Percentiles rank a stretch among this genome's conserved stretches.
These are phyloP conservation scores for Drosophila robusta DNA, from an alignment of 2,888 invertebrate genomes.

Conservation along the genomic window DNA sequence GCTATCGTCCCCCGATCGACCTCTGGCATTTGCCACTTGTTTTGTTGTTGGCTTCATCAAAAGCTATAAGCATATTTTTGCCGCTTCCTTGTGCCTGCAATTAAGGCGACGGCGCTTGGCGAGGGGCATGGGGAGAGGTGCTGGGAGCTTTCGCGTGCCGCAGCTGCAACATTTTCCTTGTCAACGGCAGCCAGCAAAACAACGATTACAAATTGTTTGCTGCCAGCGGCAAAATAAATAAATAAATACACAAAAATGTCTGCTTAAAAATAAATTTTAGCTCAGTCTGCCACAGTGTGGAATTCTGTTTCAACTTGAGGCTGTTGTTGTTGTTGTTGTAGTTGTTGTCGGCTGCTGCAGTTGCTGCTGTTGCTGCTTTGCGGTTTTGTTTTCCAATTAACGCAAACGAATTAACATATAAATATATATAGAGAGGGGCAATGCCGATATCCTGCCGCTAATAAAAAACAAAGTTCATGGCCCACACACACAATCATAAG, in stretches of 20 bases:
- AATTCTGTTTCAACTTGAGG: constrained; percentile 30
- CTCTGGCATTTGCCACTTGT: constrained; percentile 54
- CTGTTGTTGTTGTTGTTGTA: background rate
- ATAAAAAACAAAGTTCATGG: constrained; percentile 76
- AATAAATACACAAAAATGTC: constrained; percentile 57
- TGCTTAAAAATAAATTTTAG: constrained; percentile 69
- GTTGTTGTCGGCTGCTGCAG: background rate
- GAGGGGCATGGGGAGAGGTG: background rate
- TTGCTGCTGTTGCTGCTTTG: constrained; percentile 8
- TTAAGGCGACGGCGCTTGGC: constrained; percentile 31
- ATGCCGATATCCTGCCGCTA: constrained; percentile 68
- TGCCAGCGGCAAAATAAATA: constrained; percentile 46
- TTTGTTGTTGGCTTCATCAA: constrained; percentile 21
- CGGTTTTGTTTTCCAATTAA: constrained; percentile 64
- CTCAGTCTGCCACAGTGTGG: constrained; percentile 17
- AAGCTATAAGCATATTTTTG: constrained; percentile 37
- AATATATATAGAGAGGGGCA: constrained; percentile 41
- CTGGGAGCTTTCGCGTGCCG: constrained; percentile 46
- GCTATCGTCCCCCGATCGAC: constrained; percentile 35
- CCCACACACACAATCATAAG: constrained; percentile 39
- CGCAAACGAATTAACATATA: constrained; percentile 69
- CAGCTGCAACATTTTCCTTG: constrained; percentile 79
- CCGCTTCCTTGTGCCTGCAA: constrained; percentile 51
- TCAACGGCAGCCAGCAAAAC: constrained; percentile 51
- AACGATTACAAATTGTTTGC: constrained; percentile 75